phyloP scores from a whole-genome alignment of 2,113 vertebrate genomes.

The Mastomys natalensis region DNA sequence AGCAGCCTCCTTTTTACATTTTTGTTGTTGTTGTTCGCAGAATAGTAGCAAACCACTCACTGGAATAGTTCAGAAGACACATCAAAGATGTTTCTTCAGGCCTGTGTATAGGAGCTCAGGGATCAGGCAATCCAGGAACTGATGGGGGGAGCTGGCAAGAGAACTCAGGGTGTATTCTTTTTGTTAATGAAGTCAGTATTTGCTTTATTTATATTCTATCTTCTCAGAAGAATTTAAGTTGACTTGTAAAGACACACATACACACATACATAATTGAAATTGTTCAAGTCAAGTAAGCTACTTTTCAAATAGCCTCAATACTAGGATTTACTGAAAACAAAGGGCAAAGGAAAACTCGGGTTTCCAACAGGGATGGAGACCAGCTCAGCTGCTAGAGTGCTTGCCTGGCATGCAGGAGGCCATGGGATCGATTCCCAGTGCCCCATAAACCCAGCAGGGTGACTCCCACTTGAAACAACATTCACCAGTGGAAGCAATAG shows the following conservation, averaged over 20 bases:
- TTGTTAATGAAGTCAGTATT: constrained; percentile 51
- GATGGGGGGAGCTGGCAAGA: background rate
- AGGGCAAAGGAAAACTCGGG: background rate
- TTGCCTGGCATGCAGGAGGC: background rate
- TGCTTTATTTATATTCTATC: background rate
- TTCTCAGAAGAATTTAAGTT: constrained; percentile 62
- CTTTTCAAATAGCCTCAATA: constrained; percentile 13
- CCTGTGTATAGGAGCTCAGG: background rate
- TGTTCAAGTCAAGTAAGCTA: constrained; percentile 21
- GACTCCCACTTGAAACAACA: too few species aligned
- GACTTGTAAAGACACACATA: constrained; percentile 32
- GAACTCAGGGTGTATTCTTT: background rate
- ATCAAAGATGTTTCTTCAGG: background rate
- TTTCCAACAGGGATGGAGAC: constrained; percentile 12
- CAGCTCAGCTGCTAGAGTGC: background rate
- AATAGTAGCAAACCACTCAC: background rate
- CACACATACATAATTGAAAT: constrained; percentile 20
- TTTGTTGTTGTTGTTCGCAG: background rate
- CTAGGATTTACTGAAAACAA: constrained; percentile 40
- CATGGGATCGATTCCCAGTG: background rate
- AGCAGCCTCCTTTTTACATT: background rate
- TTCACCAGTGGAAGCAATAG: background rate
- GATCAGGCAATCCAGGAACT: constrained; percentile 43
- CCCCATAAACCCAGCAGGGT: too few species aligned
- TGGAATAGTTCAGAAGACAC: background rate